Evolutionary conservation across 2,113 vertebrate species (phyloP), one percentile per base, ranked within the genome.

Genomic region (Trematocara nigrifrons): DNA sequence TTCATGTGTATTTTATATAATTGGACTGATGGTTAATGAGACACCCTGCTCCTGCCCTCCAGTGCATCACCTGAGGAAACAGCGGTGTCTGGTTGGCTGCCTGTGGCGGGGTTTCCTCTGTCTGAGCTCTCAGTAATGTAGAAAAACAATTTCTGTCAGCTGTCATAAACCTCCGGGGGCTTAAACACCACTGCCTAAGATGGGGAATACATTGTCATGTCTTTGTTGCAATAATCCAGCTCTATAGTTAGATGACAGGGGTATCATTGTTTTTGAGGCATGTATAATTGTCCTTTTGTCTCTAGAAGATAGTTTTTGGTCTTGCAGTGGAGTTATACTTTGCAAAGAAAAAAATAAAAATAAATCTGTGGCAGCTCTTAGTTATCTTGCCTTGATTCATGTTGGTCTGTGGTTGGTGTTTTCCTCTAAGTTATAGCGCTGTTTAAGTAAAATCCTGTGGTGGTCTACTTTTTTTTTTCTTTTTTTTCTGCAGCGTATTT

Each of bases 381-480:
- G 2, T 53, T 45, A 15, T 82, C 51, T 66, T 10, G 53, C 71
- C 85, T 49, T 4, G 10, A 16, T 66, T 89, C 74, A 61, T 78
- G 29, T 76, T 42, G 84, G 85, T 40, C 81, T 93, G 89, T 81
- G 91, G 86, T 85, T 83, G 84, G 47, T 87, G 88, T 87, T 89
- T 86, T 83, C 10, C 81, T 86, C 64, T 79, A 38, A 45, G 12
- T 83, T 86, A 64, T 85, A 80, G 56, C 22, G 10, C 85, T 10
- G 38, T 77, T 90, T 84, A 91, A 90, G 61, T 80, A 53, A 40
- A 90, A 66, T 92, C 81, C 83, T 93, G 84, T 77, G 87, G 88
- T 80, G 40, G 38, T 89, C 31, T 64, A 45, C 33, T 52, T 31
- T 61, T 76, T 53, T 57, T 26, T 54, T 18, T 53, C 2, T 52